Evolutionary conservation across 2,113 vertebrate species (phyloP), one percentile per base, ranked within the genome.

Genomic region (Albula glossodonta): DNA sequence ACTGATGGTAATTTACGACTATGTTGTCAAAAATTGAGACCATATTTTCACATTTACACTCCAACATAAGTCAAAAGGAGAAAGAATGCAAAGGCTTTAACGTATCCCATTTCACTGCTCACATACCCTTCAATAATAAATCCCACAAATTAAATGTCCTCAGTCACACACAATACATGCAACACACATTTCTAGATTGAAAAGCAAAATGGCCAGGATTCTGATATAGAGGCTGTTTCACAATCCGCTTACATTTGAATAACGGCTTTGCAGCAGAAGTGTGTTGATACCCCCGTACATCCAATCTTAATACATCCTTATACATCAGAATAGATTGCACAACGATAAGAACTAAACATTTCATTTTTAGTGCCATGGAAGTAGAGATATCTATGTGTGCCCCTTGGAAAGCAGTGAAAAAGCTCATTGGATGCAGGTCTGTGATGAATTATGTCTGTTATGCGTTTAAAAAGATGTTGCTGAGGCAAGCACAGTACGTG

Each of bases 381-480:
- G 19, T 70, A 41, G 19, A 63, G 60, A 50, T 79, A 79, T 79
- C 41, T 49, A 49, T 79, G 48, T 50, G 49, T 49, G 12, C 31
- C 78, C 50, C 41, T 74, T 48, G 82, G 60, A 83, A 51, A 66
- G 41, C 31, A 22, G 9, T 83, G 82, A 70, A 83, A 83, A 79
- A 70, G 82, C 53, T 56, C 25, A 63, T 83, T 66, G 31, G 49
- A 51, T 70, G 19, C 48, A 70, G 49, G 19, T 70, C 17, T 31
- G 41, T 83, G 82, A 70, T 51, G 82, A 83, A 70, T 70, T 70
- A 83, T 83, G 60, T 19, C 57, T 83, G 82, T 83, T 83, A 51
- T 66, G 60, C 82, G 51, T 83, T 70, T 19, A n/a, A 74, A 83
- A 41, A 70, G 60, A 83, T 83, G 60, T 19, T 70, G 82, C 57